Evolutionary conservation across 2,888 invertebrate genomes (phyloP).

Genomic region (Sylvicola cinctus): DNA sequence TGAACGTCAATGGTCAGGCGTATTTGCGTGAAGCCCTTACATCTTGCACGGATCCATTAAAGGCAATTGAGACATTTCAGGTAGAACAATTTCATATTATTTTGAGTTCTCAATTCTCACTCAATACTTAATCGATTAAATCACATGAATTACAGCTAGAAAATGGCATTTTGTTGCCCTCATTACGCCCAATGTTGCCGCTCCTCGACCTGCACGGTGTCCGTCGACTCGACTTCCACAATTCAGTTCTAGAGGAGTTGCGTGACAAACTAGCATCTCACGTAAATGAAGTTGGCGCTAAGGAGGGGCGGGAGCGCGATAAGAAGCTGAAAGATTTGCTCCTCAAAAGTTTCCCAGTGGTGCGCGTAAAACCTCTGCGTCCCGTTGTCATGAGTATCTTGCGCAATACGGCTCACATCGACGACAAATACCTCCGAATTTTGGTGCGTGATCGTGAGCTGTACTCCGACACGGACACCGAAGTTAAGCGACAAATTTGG

Average conservation of each 20-base stretch:
- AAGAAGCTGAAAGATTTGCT: slow-evolving; percentile 76
- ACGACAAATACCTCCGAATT: slow-evolving; percentile 65
- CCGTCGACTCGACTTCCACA: slow-evolving; percentile 81
- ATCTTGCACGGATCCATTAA: slow-evolving; percentile 87
- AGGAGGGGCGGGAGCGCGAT: slow-evolving; percentile 50
- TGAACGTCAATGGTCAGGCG: slow-evolving; percentile 73
- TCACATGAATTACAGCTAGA: slow-evolving; percentile 40
- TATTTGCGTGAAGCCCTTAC: slow-evolving; percentile 78
- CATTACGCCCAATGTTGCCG: slow-evolving; percentile 84
- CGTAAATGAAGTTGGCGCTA: slow-evolving; percentile 63
- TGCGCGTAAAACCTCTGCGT: slow-evolving; percentile 71
- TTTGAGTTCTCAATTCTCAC: too few species aligned
- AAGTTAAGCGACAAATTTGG: slow-evolving; percentile 96
- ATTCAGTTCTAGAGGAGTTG: slow-evolving; percentile 67
- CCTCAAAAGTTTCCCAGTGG: slow-evolving; percentile 82
- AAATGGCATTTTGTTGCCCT: slow-evolving; percentile 81
- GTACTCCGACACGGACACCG: slow-evolving; percentile 85
- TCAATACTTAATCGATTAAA: background rate
- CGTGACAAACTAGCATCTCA: slow-evolving; percentile 53
- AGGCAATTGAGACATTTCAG: slow-evolving; percentile 98
- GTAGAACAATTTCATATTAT: slow-evolving; percentile 19
- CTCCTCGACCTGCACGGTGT: slow-evolving; percentile 87
- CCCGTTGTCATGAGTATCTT: slow-evolving; percentile 92
- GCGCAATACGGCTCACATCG: slow-evolving; percentile 80
- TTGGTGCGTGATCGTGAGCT: slow-evolving; percentile 69